These are phyloP conservation scores for Tinea semifulvella DNA, from an alignment of 2,888 invertebrate species.

Conservation along the genomic window DNA sequence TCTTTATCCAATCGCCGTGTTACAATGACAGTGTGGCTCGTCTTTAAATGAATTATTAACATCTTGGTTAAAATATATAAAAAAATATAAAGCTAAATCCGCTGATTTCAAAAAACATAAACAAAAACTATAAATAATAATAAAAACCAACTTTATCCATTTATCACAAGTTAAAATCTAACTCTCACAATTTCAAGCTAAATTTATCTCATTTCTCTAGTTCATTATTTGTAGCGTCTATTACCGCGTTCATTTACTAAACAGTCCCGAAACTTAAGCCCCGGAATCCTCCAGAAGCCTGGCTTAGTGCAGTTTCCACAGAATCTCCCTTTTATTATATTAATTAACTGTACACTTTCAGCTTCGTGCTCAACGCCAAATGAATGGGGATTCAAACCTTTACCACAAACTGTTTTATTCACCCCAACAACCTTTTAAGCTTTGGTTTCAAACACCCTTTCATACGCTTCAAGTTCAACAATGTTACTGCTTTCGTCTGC, in stretches of 20 bases:
- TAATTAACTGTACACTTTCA: constrained; percentile 14
- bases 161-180: no score
- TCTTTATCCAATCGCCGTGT: no score
- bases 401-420: neutral
- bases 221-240: constrained; percentile 1
- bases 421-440: neutral
- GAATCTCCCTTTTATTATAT: constrained; percentile 14
- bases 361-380: constrained; percentile 11
- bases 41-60: no score
- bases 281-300: constrained; percentile 8
- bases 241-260: constrained; percentile 5
- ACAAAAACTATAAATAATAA: no score
- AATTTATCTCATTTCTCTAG: constrained; percentile 1
- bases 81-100: no score
- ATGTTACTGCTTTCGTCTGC: no score
- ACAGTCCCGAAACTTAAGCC: constrained; percentile 7
- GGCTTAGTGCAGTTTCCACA: constrained; percentile 12
- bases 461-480: no score
- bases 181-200: no score
- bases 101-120: no score
- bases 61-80: no score
- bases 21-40: no score
- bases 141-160: no score
- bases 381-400: constrained; percentile 6
- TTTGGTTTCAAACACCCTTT: neutral